Evolutionary conservation across 2,113 vertebrate species (phyloP).

Genomic region (Vulpes lagopus): DNA sequence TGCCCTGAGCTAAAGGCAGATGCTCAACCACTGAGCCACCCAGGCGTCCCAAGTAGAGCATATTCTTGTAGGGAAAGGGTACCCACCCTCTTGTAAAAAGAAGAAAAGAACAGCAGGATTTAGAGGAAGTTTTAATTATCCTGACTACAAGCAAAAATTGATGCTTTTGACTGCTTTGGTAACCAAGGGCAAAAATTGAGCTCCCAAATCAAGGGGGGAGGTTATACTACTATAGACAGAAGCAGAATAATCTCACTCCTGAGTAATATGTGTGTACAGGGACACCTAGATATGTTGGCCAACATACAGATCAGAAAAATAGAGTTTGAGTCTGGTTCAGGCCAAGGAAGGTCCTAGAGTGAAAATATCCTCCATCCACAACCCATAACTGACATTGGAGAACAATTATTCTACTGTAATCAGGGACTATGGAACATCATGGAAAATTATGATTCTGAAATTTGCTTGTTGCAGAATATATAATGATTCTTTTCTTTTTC

Average conservation of each 20-base stretch:
- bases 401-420: not conserved
- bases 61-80: not conserved
- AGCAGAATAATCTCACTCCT: not conserved
- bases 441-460: not conserved
- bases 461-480: not conserved
- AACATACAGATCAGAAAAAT: not conserved
- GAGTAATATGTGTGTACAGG: not conserved
- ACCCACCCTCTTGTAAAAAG: slow-evolving; percentile 1
- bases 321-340: not conserved
- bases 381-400: not conserved
- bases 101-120: not conserved
- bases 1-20: too few species aligned
- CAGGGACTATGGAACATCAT: not conserved
- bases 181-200: not conserved
- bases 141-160: not conserved
- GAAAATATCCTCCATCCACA: slow-evolving; percentile 5
- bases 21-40: too few species aligned
- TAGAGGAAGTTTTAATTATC: not conserved
- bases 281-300: not conserved
- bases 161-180: not conserved
- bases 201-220: not conserved
- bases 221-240: not conserved
- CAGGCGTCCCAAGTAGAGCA: not conserved
- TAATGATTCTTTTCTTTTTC: not conserved
- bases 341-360: not conserved